A percentile compares a stretch with the other conserved stretches of the same genome.
Conservation (phyloP, 1,140 invertebrate genomes). For the Callitettix versicolor region DNA sequence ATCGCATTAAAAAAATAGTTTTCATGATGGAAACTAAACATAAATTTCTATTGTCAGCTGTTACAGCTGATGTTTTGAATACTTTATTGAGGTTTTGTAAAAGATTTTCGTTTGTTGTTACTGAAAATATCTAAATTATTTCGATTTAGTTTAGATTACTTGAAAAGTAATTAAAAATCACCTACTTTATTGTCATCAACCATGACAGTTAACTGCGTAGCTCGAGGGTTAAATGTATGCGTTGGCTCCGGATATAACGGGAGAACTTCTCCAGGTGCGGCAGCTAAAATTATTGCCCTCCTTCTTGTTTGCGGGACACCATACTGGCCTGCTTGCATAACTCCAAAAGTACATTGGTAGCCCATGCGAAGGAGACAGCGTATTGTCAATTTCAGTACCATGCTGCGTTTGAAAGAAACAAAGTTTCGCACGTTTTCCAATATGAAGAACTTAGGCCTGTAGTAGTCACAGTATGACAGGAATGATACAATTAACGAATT, state of each 20-base stretch:
- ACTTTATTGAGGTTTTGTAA: too few species aligned
- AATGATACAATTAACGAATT: conserved; percentile 79
- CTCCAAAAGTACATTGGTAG: conserved; percentile 79
- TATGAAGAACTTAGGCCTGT: conserved; percentile 72
- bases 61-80: too few species aligned
- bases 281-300: conserved; percentile 69
- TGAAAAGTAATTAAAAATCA: too few species aligned
- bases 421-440: conserved; percentile 85
- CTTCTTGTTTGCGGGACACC: conserved; percentile 75
- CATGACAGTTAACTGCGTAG: conserved; percentile 56
- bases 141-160: too few species aligned
- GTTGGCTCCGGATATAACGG: conserved; percentile 71
- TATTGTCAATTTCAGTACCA: conserved; percentile 73
- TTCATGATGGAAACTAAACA: too few species aligned
- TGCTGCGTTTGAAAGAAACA: conserved; percentile 62
- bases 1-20: too few species aligned
- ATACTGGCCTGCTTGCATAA: conserved; percentile 78
- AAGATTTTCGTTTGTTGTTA: too few species aligned
- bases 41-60: too few species aligned
- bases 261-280: conserved; percentile 68
- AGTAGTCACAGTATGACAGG: conserved; percentile 78
- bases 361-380: conserved; percentile 71
- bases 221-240: conserved; percentile 64
- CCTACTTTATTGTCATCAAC: conserved; percentile 59
- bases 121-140: too few species aligned